Evolutionary conservation across 2,797 vertebrate species (phyloP), one percentile per base, ranked within the genome.

Genomic region (Pyrrhura leucotis): DNA sequence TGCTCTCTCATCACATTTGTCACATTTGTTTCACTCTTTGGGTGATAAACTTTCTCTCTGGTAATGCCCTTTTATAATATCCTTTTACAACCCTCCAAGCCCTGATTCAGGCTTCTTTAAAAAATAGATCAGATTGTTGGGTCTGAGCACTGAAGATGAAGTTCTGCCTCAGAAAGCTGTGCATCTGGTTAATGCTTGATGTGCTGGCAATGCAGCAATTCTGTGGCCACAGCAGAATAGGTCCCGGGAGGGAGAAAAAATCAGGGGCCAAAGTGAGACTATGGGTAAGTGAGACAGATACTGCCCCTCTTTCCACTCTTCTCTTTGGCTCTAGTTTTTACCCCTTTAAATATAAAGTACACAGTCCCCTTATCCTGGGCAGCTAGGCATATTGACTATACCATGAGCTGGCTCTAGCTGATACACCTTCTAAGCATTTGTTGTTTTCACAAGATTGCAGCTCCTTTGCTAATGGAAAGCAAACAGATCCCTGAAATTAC

Each of bases 1-100:
- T 73, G 44, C 45, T 87, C 68, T 91, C 33, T 90, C 93, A 80
- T 71, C 84, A 90, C 62, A 76, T 93, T 72, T 76, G 35, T 90
- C 83, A 78, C 5, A 0, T 80, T 81, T 83, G 26, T 83, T 97
- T 88, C 71, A 79, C 54, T 56, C 47, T 71, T 84, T 35, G 59
- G 12, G 50, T 63, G 79, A 93, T 65, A 86, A 84, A 84, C 54
- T 69, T 89, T 61, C 65, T 67, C 58, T 45, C 73, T 85, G 33
- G 10, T 28, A 53, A 8, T 39, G 56, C 19, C 68, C 48, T 83
- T 61, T 67, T 26, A 42, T 12, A 68, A n/a, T 37, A 33, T 66
- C 18, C 56, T 77, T 89, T 85, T 69, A 33, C 31, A 83, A 21
- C 16, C 20, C 42, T 51, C 44, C 40, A 68, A 62, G 11, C 25